Conservation (phyloP, 1,140 invertebrate genomes). For the Cyclargus thomasi region DNA sequence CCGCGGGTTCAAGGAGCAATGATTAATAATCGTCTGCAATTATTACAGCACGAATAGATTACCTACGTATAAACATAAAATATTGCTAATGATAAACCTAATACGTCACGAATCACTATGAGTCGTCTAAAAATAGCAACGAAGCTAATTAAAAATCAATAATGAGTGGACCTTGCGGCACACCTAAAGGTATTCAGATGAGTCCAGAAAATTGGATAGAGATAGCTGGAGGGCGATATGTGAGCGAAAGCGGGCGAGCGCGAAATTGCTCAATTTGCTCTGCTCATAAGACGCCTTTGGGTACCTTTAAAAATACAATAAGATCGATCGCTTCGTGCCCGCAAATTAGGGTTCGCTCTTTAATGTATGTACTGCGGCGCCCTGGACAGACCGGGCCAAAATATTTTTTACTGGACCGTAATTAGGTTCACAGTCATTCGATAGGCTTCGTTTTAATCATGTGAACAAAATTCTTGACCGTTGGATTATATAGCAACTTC, state of each 20-base stretch:
- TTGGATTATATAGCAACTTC: slow-evolving; percentile 28
- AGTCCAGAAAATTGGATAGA: slow-evolving; percentile 24
- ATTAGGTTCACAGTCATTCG: slow-evolving; percentile 9
- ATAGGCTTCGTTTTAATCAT: background rate
- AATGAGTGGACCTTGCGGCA: background rate
- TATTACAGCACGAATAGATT: too few species aligned
- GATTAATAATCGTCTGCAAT: background rate
- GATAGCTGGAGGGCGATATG: slow-evolving; percentile 33
- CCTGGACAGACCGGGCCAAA: slow-evolving; percentile 4
- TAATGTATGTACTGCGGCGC: slow-evolving; percentile 36
- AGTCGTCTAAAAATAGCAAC: background rate
- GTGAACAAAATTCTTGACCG: background rate
- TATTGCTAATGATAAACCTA: background rate
- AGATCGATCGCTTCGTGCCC: slow-evolving; percentile 72
- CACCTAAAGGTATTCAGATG: background rate
- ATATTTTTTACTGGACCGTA: slow-evolving; percentile 18
- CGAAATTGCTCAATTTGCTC: slow-evolving; percentile 70
- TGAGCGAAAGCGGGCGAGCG: slow-evolving; percentile 42
- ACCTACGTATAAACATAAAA: background rate
- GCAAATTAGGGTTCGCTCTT: slow-evolving; percentile 72
- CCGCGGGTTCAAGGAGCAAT: background rate
- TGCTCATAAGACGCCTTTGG: slow-evolving; percentile 55
- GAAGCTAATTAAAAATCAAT: background rate
- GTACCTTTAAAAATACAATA: slow-evolving; percentile 71
- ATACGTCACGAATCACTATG: background rate